Conservation (phyloP, 2,797 vertebrate genomes). For the Notolepis coatsorum region DNA sequence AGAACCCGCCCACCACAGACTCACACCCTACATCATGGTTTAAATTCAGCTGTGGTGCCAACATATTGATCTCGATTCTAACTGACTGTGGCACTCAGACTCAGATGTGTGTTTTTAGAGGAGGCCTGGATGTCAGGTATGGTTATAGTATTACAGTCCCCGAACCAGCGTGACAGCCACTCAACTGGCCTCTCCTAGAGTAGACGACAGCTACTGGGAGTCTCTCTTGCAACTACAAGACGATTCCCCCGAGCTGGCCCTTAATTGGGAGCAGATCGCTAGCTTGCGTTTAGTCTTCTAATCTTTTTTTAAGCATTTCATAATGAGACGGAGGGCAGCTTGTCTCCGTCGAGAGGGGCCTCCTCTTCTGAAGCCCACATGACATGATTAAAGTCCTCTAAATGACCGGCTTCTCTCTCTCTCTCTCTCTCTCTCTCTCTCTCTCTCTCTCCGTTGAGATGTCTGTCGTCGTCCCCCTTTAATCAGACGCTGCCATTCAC, state of each 20-base stretch:
- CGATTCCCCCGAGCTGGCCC: conserved; percentile 53
- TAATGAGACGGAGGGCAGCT: conserved; percentile 63
- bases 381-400: conserved; percentile 69
- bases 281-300: conserved; percentile 46
- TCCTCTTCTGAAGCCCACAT: conserved; percentile 44
- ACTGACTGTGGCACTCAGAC: conserved; percentile 46
- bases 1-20: not conserved
- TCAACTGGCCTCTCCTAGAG: too few relatives aligned
- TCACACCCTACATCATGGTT: conserved; percentile 36
- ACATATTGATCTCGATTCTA: conserved; percentile 33
- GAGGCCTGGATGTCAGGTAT: conserved; percentile 50
- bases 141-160: conserved; percentile 3
- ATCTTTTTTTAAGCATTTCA: conserved; percentile 73
- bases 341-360: conserved; percentile 54
- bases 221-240: not conserved
- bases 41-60: conserved; percentile 33
- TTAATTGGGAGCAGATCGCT: conserved; percentile 73
- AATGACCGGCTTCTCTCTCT: conserved; percentile 68
- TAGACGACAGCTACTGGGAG: too few relatives aligned
- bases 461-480: conserved; percentile 46
- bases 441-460: conserved; percentile 36
- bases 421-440: too few relatives aligned
- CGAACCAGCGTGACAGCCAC: not conserved
- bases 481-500: conserved; percentile 52
- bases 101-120: conserved; percentile 47